Percentiles rank a stretch among this genome's conserved stretches.
Conservation (phyloP, 2,113 vertebrate genomes). For the Microcebus griseorufus region DNA sequence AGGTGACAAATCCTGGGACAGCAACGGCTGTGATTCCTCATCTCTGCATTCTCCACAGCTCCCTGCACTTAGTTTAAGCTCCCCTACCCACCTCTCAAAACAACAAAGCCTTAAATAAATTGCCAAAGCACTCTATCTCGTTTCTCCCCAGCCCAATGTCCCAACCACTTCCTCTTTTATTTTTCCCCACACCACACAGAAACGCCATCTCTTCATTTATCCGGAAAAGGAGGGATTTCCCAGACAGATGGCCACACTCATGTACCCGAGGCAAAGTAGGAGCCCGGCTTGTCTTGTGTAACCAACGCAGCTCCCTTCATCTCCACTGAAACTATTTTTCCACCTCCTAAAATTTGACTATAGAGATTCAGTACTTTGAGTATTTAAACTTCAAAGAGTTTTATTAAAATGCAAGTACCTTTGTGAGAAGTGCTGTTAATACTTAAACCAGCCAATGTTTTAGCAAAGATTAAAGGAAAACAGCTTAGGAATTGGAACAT, state of each 20-base stretch:
- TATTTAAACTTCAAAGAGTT: constrained; percentile 1
- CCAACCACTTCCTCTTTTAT: neutral
- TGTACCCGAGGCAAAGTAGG: neutral
- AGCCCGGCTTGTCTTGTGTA: neutral
- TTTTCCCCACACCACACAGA: neutral
- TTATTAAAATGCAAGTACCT: neutral
- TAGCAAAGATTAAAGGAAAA: neutral
- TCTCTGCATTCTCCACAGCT: neutral
- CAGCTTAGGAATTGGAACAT: neutral
- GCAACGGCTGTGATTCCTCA: neutral
- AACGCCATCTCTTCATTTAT: neutral
- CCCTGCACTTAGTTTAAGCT: neutral
- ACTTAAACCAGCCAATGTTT: neutral
- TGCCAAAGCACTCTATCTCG: neutral
- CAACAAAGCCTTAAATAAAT: neutral
- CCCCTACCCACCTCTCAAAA: accelerated
- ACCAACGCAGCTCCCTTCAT: neutral
- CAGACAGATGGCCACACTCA: neutral
- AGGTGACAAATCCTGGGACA: neutral
- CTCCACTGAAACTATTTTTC: neutral
- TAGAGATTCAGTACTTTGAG: neutral
- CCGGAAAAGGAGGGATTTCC: neutral
- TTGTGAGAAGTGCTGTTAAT: neutral
- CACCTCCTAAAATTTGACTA: neutral
- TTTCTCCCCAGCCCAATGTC: neutral